Evolutionary conservation across 2,888 invertebrate genomes (phyloP).

Genomic region (Aphelenchoides bicaudatus): DNA sequence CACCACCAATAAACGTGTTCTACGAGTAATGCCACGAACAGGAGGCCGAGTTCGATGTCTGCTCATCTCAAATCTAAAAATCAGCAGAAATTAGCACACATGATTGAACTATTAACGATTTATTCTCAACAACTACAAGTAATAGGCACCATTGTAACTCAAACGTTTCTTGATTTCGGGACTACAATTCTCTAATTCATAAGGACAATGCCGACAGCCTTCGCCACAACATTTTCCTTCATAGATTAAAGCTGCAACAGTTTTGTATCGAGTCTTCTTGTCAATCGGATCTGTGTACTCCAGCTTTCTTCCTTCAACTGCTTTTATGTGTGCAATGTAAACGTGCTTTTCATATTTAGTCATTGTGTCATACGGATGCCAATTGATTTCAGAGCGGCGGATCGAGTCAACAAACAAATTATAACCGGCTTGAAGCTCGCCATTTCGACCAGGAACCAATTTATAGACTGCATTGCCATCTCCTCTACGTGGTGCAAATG

Average conservation of each 20-base stretch:
- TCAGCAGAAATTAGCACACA: background rate
- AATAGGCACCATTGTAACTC: conserved; percentile 57
- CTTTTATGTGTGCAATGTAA: conserved; percentile 52
- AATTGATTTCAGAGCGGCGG: conserved; percentile 40
- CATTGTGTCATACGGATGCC: conserved; percentile 46
- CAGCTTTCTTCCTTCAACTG: conserved; percentile 49
- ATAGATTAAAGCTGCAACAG: conserved; percentile 43
- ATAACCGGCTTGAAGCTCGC: conserved; percentile 54
- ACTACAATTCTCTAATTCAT: conserved; percentile 46
- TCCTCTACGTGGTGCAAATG: conserved; percentile 44
- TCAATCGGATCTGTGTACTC: conserved; percentile 48
- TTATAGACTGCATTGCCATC: conserved; percentile 34
- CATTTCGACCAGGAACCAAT: conserved; percentile 41
- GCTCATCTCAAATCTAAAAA: conserved; percentile 54
- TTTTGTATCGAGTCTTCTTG: conserved; percentile 24
- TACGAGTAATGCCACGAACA: conserved; percentile 50
- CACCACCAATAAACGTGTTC: conserved; percentile 69
- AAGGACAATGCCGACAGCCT: conserved; percentile 59
- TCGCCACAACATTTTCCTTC: conserved; percentile 56
- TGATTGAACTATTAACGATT: background rate
- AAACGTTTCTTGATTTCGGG: conserved; percentile 37
- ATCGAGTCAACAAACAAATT: conserved; percentile 55
- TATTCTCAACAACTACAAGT: conserved; percentile 34
- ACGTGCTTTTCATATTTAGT: conserved; percentile 49
- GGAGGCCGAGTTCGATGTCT: conserved; percentile 55